phyloP scores from a whole-genome alignment of 2,797 vertebrate genomes.

The Lagodon rhomboides region DNA sequence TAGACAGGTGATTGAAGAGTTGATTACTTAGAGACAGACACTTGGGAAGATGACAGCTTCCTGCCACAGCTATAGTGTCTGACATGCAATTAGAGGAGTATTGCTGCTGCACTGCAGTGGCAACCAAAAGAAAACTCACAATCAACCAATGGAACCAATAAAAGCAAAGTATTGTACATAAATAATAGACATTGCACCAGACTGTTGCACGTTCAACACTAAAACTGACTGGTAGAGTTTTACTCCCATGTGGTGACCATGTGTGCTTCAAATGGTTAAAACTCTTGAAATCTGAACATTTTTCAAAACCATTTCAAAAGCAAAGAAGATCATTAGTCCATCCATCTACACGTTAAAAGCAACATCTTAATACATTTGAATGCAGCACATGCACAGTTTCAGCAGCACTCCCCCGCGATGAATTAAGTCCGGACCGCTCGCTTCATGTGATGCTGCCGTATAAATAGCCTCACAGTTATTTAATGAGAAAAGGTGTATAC shows the following conservation, averaged over 20 bases:
- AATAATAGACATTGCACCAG: not conserved
- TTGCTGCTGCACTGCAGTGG: not conserved
- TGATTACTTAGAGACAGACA: not conserved
- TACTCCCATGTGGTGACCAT: not conserved
- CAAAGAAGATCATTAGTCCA: too few species aligned
- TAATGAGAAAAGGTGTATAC: constrained; percentile 20
- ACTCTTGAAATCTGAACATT: not conserved
- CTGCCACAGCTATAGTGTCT: not conserved
- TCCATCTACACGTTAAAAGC: not conserved
- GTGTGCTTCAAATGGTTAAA: not conserved
- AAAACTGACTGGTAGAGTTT: not conserved
- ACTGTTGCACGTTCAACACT: not conserved
- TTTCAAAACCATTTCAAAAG: not conserved
- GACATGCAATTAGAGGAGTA: not conserved
- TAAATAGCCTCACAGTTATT: constrained; percentile 9
- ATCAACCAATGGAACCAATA: not conserved
- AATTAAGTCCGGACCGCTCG: not conserved
- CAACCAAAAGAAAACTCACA: not conserved
- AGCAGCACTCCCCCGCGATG: not conserved
- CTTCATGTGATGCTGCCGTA: not conserved
- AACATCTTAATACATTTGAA: not conserved
- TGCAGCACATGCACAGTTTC: not conserved
- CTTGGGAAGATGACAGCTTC: not conserved
- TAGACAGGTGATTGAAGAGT: constrained; percentile 10
- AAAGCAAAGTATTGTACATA: not conserved